Evolutionary conservation across 2,113 vertebrate species (phyloP).

Genomic region (Sebastes fasciatus): DNA sequence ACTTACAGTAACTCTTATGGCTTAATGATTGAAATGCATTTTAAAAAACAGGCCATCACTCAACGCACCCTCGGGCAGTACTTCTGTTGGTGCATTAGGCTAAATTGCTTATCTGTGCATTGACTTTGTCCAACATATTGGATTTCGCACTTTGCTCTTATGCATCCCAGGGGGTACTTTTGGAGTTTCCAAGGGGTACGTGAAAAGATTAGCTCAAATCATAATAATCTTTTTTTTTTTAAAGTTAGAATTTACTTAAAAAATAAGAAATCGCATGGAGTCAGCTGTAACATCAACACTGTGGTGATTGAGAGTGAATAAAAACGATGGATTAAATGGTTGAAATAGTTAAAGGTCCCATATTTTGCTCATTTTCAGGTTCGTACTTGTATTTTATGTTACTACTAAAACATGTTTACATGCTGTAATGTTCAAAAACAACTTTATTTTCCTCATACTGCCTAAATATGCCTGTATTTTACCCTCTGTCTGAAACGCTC

Average conservation of each 20-base stretch:
- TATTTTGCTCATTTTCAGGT: no score
- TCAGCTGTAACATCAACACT: not conserved
- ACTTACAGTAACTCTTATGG: slow-evolving; percentile 55
- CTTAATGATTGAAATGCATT: slow-evolving; percentile 61
- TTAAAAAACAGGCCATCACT: slow-evolving; percentile 48
- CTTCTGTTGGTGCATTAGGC: slow-evolving; percentile 18
- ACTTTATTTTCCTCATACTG: no score
- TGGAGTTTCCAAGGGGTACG: not conserved
- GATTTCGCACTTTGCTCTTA: slow-evolving; percentile 33
- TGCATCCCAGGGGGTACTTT: not conserved
- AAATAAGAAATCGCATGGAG: not conserved
- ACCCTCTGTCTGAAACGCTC: no score
- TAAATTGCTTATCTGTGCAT: not conserved
- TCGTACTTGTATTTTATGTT: no score
- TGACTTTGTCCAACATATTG: slow-evolving; percentile 23
- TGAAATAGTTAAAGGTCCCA: not conserved
- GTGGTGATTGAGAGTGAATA: not conserved
- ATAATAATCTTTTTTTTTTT: not conserved
- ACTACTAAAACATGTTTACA: no score
- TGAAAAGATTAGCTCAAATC: not conserved
- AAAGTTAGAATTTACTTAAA: not conserved
- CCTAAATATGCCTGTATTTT: no score
- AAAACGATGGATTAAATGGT: not conserved
- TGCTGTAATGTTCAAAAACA: no score
- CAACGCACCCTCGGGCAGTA: slow-evolving; percentile 30